A percentile compares a stretch with the other conserved stretches of the same genome.
Conservation (phyloP, 2,113 vertebrate species). For the Anhinga anhinga region DNA sequence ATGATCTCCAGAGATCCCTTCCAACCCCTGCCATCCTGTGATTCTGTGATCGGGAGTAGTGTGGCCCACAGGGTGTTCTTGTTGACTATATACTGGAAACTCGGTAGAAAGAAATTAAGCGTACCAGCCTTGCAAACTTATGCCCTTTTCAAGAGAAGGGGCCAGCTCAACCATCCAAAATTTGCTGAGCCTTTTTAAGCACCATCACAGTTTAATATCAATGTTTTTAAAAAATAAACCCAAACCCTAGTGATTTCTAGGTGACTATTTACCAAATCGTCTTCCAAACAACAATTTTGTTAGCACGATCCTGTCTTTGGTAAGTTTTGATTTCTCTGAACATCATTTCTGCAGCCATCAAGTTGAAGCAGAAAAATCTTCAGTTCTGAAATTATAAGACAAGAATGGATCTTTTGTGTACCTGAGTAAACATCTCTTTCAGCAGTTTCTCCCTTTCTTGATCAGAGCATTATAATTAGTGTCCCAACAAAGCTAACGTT, state of each 20-base stretch:
- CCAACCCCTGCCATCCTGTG: too few species aligned
- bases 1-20: too few species aligned
- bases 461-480: neutral
- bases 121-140: neutral
- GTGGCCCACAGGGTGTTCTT: neutral
- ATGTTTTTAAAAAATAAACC: neutral
- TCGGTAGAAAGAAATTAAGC: neutral
- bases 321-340: neutral
- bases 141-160: neutral
- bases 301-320: neutral
- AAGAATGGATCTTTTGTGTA: neutral
- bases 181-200: neutral
- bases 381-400: neutral
- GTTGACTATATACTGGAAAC: neutral
- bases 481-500: neutral
- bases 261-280: neutral
- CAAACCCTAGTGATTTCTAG: neutral
- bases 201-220: neutral
- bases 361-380: neutral
- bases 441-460: neutral
- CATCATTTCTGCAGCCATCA: neutral
- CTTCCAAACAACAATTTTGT: neutral
- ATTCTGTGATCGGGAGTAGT: neutral
- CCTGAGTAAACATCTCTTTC: neutral
- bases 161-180: neutral